Base-by-base conservation (phyloP, 2,797 vertebrate genomes). In the Hydrolagus colliei region DNA sequence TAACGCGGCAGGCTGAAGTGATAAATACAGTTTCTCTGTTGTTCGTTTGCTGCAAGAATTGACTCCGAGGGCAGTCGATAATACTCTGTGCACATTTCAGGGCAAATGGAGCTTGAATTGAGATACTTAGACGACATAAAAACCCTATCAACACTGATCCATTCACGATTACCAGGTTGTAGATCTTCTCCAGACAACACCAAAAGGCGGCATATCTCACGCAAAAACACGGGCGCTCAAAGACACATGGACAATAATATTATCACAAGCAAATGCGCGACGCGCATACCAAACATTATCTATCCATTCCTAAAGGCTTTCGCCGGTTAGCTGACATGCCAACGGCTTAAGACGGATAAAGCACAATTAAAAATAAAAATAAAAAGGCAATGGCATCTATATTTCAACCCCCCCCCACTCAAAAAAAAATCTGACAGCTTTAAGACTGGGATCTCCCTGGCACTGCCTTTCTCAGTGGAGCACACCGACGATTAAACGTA, bases 221-320 rank as follows among this genome's bases (percentile, higher is more conserved):
- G 90, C 91, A 91, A 92, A 91, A 92, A 94, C 90, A 94, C 92
- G 89, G 88, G 92, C 89, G 91, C 89, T 86, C 87, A 92, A 89
- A 92, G 12, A 27, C 90, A 94, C 92, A 93, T 90, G 89, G 93
- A 89, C 90, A 93, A 94, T 92, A 94, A 91, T 91, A 92, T 93
- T 91, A 91, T 86, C 92, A 90, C 93, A 95, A 92, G 88, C 89
- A 87, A 90, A 89, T 91, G 93, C 75, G 90, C 91, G 90, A 89
- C 90, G 91, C 92, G 91, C 91, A 90, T 92, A 92, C 90, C 91
- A 91, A 93, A 82, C 67, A 68, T 67, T 12, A 14, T 7, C 2
- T 27, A 7, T 32, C 32, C 68, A 35, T 82, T 16, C 67, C 63
- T 10, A 32, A 41, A 10, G 27, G 9, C 8, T 68, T 67, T 68